Conservation (phyloP, 2,113 vertebrate species). For the Falcunculus frontatus region DNA sequence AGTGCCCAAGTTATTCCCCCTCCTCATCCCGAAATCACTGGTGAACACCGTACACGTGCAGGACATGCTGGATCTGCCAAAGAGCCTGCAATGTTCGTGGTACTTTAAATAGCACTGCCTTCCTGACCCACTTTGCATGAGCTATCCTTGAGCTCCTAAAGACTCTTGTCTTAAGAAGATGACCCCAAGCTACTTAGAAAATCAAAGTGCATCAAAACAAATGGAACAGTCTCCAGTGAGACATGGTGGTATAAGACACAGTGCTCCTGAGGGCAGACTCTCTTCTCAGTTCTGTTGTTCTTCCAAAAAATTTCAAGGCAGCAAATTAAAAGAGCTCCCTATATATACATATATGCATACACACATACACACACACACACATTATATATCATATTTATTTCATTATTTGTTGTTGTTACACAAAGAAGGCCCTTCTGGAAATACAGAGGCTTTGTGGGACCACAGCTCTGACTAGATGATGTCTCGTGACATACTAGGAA, state of each 20-base stretch:
- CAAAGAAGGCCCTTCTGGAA: background rate
- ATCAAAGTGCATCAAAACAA: constrained; percentile 37
- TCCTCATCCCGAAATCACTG: background rate
- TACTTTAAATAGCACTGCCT: background rate
- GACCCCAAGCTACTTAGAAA: constrained; percentile 38
- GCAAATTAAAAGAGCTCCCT: background rate
- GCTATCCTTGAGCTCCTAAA: background rate
- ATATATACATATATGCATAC: background rate
- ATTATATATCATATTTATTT: background rate
- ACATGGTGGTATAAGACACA: background rate
- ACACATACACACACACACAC: background rate
- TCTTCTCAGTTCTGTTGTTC: background rate
- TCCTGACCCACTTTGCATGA: constrained; percentile 30
- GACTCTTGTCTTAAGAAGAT: constrained; percentile 6
- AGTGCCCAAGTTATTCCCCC: background rate
- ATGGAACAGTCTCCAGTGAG: background rate
- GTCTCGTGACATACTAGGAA: background rate
- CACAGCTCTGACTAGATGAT: background rate
- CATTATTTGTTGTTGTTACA: background rate
- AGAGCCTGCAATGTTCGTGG: background rate
- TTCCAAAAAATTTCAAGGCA: background rate
- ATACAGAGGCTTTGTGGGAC: background rate
- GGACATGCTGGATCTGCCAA: background rate
- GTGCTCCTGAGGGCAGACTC: constrained; percentile 14
- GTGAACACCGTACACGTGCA: background rate